Evolutionary conservation across 2,888 invertebrate genomes (phyloP), one percentile per base, ranked within the genome.

Genomic region (Archips xylosteana): DNA sequence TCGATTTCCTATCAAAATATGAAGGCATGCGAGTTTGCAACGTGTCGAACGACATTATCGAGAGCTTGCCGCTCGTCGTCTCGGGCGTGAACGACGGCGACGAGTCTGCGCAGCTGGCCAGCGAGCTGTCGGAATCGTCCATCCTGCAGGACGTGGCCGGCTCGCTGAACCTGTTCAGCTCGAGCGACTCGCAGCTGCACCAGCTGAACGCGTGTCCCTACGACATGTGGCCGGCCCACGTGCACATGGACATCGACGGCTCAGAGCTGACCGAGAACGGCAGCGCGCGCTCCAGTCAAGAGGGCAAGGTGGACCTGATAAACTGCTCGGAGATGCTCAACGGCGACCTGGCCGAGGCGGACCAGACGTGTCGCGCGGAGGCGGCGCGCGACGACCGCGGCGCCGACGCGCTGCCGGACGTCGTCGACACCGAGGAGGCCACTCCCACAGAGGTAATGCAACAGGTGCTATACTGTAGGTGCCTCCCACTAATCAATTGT

Each of bases 281-380:
- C 66, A 70, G 74, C 75, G 86, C 89, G 39, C 87, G 87, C 13
- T 89, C 90, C 54, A 88, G 89, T 77, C 91, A 90, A 74, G 94
- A 93, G 71, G 90, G 89, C 47, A 94, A 94, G 79, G 90, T 92
- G 45, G 94, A 94, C 80, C 84, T 94, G 72, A 88, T 94, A 39
- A 89, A 92, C 78, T 92, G 92, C 81, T 92, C 92, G 32, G 95
- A 95, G 78, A 95, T 95, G 85, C 95, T 95, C 76, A 96, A 97
- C 84, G 97, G 96, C 39, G 97, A 97, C 83, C 89, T 97, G 77
- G 97, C 97, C 0, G 97, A 97, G 88, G 97, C 97, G 10, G 97
- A 97, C 91, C 97, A 97, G 87, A 96, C 96, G 69, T 95, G 96
- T 79, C 95, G 91, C 65, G 75, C 84, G 4, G 92, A 90, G n/a